Percentiles rank a stretch among this genome's conserved stretches.
These are phyloP conservation scores for Daubentonia madagascariensis DNA, from an alignment of 2,113 vertebrate species.

Conservation along the genomic window DNA sequence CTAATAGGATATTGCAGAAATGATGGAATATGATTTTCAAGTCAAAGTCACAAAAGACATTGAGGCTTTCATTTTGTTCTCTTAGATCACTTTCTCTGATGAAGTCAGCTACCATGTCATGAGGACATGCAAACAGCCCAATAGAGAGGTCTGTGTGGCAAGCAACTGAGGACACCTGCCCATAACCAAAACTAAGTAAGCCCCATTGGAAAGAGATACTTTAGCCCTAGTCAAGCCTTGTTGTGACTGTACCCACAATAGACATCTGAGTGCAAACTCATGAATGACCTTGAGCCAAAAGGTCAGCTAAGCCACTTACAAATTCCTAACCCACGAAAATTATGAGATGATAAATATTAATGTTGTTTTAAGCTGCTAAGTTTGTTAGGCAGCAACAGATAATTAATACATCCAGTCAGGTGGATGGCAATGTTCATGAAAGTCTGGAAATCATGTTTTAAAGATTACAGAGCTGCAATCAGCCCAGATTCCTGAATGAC, in stretches of 20 bases:
- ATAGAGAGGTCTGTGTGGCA: not conserved
- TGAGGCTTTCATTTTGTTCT: not conserved
- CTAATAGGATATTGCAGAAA: not conserved
- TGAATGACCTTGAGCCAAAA: not conserved
- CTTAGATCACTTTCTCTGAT: constrained; percentile 13
- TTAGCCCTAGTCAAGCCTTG: not conserved
- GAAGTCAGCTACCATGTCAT: not conserved
- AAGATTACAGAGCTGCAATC: not conserved
- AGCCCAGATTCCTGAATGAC: not conserved
- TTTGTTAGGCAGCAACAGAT: not conserved
- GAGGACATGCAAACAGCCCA: not conserved
- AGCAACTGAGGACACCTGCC: not conserved
- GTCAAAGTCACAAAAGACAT: not conserved
- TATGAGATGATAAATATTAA: not conserved
- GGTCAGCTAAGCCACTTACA: not conserved
- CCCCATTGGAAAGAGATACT: not conserved
- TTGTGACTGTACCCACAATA: not conserved
- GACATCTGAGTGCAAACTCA: not conserved
- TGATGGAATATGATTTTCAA: not conserved
- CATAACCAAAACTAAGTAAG: not conserved
- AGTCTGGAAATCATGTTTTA: not conserved
- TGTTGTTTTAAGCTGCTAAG: not conserved
- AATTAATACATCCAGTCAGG: not conserved
- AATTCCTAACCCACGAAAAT: not conserved
- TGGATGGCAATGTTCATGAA: not conserved